These are phyloP conservation scores for Stictonetta naevosa DNA, from an alignment of 2,113 vertebrate genomes.

Conservation along the genomic window DNA sequence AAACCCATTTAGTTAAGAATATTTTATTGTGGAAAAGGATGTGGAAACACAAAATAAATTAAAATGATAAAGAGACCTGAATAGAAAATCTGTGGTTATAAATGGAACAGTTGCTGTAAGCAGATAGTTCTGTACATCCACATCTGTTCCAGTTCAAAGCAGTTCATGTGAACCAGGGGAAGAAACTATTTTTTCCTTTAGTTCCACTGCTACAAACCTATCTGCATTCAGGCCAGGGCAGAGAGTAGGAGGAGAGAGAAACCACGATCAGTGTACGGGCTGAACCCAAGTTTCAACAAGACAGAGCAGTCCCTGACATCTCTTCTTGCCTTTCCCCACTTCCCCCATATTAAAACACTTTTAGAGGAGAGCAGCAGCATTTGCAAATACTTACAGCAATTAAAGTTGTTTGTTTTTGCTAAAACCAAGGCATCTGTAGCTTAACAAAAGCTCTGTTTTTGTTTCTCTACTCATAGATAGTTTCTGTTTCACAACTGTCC, in stretches of 20 bases:
- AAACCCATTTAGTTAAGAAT: neutral
- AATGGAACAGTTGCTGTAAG: slow-evolving; percentile 63
- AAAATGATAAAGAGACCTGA: slow-evolving; percentile 54
- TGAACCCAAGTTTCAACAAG: neutral
- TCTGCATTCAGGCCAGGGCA: neutral
- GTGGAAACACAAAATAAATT: slow-evolving; percentile 56
- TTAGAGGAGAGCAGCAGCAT: neutral
- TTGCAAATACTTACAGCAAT: neutral
- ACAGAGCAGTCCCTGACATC: neutral
- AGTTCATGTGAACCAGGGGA: slow-evolving; percentile 72
- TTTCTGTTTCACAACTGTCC: neutral
- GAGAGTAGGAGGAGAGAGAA: neutral
- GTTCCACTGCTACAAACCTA: slow-evolving; percentile 13
- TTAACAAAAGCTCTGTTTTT: neutral
- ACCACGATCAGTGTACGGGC: neutral
- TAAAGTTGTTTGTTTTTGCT: neutral
- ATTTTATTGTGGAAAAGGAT: slow-evolving; percentile 66
- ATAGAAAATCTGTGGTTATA: slow-evolving; percentile 55
- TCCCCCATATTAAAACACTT: neutral
- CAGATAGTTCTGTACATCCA: slow-evolving; percentile 65
- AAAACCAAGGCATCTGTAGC: neutral
- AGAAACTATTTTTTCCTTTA: slow-evolving; percentile 47
- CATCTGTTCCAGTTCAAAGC: slow-evolving; percentile 73
- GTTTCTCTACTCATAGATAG: neutral
- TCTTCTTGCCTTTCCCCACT: neutral